A percentile compares a stretch with the other conserved stretches of the same genome.
Conservation (phyloP, 2,113 vertebrate species). For the Cacatua alba region DNA sequence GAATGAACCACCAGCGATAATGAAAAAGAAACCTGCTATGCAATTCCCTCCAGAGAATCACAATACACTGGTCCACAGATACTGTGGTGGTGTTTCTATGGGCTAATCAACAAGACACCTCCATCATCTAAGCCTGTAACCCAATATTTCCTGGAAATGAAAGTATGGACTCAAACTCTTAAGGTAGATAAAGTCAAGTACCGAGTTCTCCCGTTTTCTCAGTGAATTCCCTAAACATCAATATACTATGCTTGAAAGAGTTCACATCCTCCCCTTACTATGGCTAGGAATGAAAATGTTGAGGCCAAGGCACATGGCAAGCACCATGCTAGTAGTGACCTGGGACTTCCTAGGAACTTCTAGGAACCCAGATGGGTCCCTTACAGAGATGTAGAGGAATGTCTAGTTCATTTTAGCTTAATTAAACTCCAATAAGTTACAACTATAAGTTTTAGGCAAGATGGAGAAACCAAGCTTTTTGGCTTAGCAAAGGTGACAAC, state of each 20-base stretch:
- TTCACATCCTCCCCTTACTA: neutral
- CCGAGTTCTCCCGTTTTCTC: neutral
- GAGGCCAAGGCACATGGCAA: neutral
- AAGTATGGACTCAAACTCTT: neutral
- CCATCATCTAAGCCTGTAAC: neutral
- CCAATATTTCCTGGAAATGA: neutral
- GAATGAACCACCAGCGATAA: neutral
- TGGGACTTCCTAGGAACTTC: neutral
- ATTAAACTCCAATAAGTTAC: neutral
- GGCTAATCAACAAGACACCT: neutral
- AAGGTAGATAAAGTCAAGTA: neutral
- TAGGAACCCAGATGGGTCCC: neutral
- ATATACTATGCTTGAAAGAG: neutral
- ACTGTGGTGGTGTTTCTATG: neutral
- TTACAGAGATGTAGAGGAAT: rapidly evolving
- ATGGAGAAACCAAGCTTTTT: neutral
- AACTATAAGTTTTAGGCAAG: neutral
- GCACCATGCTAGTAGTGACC: neutral
- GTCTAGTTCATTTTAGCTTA: neutral
- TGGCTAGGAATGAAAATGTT: neutral
- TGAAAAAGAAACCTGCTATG: neutral
- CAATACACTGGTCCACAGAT: neutral
- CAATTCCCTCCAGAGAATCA: neutral
- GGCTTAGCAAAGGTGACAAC: neutral
- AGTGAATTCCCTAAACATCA: neutral